Conservation (phyloP, 2,113 vertebrate species). For the Nesoenas mayeri region DNA sequence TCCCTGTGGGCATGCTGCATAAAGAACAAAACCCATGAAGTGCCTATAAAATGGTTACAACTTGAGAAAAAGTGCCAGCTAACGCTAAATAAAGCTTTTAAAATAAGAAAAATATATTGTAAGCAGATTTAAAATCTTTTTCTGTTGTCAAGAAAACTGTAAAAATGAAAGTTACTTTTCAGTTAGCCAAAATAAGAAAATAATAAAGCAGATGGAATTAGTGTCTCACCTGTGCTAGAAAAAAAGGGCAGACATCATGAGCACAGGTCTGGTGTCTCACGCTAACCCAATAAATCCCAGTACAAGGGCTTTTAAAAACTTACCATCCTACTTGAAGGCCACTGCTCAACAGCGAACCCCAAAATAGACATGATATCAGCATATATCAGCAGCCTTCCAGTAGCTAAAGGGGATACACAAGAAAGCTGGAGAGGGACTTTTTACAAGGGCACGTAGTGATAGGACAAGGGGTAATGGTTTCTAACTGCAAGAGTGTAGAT, state of each 20-base stretch:
- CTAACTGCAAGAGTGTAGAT: too few species aligned
- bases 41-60: not conserved
- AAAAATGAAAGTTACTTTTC: not conserved
- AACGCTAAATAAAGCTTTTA: not conserved
- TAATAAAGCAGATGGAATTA: not conserved
- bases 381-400: not conserved
- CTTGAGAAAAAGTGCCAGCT: not conserved
- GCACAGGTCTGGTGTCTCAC: not conserved
- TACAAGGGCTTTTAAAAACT: accelerated
- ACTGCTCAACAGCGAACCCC: not conserved
- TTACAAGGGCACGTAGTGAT: too few species aligned
- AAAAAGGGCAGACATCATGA: not conserved
- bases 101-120: not conserved
- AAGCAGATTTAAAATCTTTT: not conserved
- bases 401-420: too few species aligned
- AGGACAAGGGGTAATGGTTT: too few species aligned
- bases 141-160: not conserved
- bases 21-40: not conserved
- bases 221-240: not conserved
- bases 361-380: not conserved
- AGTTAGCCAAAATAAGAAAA: not conserved
- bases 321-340: not conserved
- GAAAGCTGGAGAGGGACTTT: too few species aligned
- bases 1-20: not conserved
- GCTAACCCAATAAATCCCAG: not conserved